Base-by-base conservation (phyloP, 2,113 vertebrate species). In the Chascanopsetta lugubris region DNA sequence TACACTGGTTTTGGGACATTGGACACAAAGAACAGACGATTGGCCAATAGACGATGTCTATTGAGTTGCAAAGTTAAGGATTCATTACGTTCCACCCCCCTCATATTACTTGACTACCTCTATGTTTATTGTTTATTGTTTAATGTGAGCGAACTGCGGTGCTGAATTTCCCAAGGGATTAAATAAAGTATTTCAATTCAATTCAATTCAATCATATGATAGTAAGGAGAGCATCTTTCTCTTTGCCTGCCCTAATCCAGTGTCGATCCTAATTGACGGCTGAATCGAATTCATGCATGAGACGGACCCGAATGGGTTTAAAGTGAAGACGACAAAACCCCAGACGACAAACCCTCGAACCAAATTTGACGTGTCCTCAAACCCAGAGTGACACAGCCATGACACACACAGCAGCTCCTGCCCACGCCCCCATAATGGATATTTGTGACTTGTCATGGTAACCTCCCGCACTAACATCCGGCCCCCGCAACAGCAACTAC, bases 381-480 rank as follows among this genome's bases (percentile, higher is more conserved):
- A 66, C 54, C 30, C 17, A 27, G 7, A 47, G 57, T 71, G 38
- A 77, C 59, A 55, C 46, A 36, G 60, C 38, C 69, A 66, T 65
- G 81, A 85, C 81, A 74, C 80, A 72, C 18, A 25, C 53, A 43
- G 68, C 38, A 80, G 72, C 67, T 77, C 71, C 83, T 62, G 69
- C n/a, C 77, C 29, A 56, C 45, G 1, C 50, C 11, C 8, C 26
- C 36, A 0, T 10, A 63, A 77, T 24, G 72, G 46, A 49, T 68
- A 58, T 67, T 80, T 78, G 71, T 25, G 40, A 48, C 66, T 72
- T 73, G 79, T 75, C 72, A 83, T 75, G 60, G 80, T 22, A 79
- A 78, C 73, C 64, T 53, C 11, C 20, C 20, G 56, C 25, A 38
- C 57, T 26, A 70, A 65, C 77, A 79, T 62, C 77, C 26, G 29